These are phyloP conservation scores for Lagopus leucura DNA, from an alignment of 2,113 vertebrate genomes.

Conservation along the genomic window DNA sequence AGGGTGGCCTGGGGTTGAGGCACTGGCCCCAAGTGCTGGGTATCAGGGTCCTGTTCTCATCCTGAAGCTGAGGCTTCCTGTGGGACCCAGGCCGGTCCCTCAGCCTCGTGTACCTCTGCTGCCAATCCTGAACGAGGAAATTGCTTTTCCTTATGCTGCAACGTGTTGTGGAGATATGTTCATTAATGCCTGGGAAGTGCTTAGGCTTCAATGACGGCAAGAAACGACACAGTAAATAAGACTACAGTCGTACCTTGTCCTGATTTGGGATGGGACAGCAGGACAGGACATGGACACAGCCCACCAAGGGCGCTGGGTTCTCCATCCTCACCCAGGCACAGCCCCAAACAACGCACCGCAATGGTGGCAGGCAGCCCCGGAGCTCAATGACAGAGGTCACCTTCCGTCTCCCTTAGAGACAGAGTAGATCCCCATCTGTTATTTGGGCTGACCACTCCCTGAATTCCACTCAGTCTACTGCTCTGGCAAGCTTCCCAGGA, in stretches of 20 bases:
- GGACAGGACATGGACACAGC: background rate
- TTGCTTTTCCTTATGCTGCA: slow-evolving; percentile 66
- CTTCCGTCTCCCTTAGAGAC: slow-evolving; percentile 72
- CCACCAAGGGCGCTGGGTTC: background rate
- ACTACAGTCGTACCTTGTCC: background rate
- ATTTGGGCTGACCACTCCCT: slow-evolving; percentile 74
- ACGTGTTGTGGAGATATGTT: slow-evolving; percentile 21
- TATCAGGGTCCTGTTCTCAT: slow-evolving; percentile 67
- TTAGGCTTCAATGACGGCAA: slow-evolving; percentile 11
- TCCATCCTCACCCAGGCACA: background rate
- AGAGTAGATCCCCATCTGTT: slow-evolving; percentile 73
- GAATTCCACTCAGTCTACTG: slow-evolving; percentile 66
- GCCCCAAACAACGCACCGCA: slow-evolving; percentile 15
- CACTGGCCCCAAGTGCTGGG: slow-evolving; percentile 45
- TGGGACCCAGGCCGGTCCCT: slow-evolving; percentile 45
- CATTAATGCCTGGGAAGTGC: slow-evolving; percentile 66
- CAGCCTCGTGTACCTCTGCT: slow-evolving; percentile 58
- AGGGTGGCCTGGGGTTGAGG: slow-evolving; percentile 29
- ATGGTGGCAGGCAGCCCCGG: slow-evolving; percentile 36
- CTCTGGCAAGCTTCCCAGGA: slow-evolving; percentile 63
- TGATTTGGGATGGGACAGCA: background rate
- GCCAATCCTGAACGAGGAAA: slow-evolving; percentile 64
- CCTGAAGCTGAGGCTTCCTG: slow-evolving; percentile 64
- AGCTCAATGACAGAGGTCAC: slow-evolving; percentile 70
- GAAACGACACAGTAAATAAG: background rate